Conservation (phyloP, 2,113 vertebrate species). For the Cryptoleucopteryx plumbea region DNA sequence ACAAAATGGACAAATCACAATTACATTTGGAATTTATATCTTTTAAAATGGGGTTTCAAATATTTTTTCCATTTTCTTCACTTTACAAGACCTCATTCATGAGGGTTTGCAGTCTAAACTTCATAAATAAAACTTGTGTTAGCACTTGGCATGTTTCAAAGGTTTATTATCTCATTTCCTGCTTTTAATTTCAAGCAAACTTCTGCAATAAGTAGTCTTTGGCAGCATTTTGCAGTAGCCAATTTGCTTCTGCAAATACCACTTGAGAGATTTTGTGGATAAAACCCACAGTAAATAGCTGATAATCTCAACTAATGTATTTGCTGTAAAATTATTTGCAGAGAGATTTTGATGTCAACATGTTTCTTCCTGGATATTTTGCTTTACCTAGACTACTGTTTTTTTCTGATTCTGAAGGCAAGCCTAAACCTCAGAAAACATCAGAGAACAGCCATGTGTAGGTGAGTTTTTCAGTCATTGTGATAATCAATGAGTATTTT, state of each 20-base stretch:
- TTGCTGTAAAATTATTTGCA: neutral
- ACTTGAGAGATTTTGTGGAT: neutral
- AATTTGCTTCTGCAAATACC: conserved; percentile 1
- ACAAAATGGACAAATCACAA: neutral
- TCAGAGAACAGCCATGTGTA: neutral
- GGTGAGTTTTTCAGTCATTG: neutral
- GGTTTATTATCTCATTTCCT: conserved; percentile 1
- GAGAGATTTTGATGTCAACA: neutral
- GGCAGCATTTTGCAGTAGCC: neutral
- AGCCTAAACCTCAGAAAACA: neutral
- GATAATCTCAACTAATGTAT: neutral
- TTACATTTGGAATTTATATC: neutral
- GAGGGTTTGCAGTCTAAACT: neutral
- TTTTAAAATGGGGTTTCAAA: neutral
- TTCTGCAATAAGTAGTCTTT: neutral
- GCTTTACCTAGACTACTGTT: neutral
- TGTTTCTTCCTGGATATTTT: neutral
- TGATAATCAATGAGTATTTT: neutral
- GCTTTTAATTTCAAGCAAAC: conserved; percentile 20
- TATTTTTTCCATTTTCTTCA: neutral
- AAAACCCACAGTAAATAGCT: neutral
- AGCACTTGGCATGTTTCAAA: neutral
- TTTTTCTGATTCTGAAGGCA: neutral
- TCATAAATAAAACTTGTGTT: neutral
- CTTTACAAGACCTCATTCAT: neutral